phyloP scores from a whole-genome alignment of 1,140 invertebrate genomes.

The Zaprionus taronus region DNA sequence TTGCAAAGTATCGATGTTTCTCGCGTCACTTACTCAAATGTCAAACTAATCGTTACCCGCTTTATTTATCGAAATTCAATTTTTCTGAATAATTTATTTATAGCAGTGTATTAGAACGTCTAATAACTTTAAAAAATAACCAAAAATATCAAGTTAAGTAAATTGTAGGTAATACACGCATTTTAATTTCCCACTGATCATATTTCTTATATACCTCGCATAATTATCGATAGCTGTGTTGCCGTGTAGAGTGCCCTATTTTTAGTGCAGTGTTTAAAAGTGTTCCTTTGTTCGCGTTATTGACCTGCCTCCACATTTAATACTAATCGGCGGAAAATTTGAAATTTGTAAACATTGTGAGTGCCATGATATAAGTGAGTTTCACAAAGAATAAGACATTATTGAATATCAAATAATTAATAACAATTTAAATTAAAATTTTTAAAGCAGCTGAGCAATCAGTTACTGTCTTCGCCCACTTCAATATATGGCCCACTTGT shows the following conservation, averaged over 20 bases:
- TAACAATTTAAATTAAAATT: too few species aligned
- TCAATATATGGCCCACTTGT: not conserved
- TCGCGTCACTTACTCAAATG: not conserved
- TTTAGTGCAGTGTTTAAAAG: not conserved
- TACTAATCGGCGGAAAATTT: not conserved
- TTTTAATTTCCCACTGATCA: not conserved
- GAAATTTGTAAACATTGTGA: not conserved
- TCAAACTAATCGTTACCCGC: not conserved
- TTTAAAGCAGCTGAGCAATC: too few species aligned
- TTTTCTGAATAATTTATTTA: not conserved
- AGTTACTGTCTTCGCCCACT: not conserved
- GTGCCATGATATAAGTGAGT: too few species aligned
- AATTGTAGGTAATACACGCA: not conserved
- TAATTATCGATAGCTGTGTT: not conserved
- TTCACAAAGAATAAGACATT: too few species aligned
- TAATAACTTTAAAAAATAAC: too few species aligned
- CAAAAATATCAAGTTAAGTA: too few species aligned
- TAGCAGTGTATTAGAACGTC: not conserved
- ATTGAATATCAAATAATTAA: too few species aligned
- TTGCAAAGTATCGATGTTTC: constrained; percentile 12
- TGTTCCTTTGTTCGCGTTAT: not conserved
- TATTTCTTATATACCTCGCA: not conserved
- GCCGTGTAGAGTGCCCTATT: not conserved
- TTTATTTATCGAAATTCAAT: not conserved
- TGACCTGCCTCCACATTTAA: not conserved